Base-by-base conservation (phyloP, 2,888 invertebrate genomes). In the Mesorhabditis spiculigera region DNA sequence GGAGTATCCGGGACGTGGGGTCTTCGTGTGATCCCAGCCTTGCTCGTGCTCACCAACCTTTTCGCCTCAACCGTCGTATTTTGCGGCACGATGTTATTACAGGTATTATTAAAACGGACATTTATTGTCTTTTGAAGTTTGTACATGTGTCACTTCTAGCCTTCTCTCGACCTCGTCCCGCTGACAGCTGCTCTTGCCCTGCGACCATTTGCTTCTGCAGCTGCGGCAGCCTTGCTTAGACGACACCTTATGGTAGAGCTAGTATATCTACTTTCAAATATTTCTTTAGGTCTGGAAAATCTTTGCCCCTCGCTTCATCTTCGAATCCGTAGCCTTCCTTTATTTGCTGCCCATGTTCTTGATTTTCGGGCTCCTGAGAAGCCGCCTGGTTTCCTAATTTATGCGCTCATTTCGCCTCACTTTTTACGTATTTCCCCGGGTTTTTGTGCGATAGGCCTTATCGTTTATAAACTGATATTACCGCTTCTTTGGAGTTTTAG, bases 201-300 rank as follows among this genome's bases (percentile, higher is more conserved):
- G 4, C 44, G n/a, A 44, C 66, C 69, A 63, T 41, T 72, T 44
- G 72, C 63, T 16, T 63, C 63, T 28, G 8, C 63, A 28, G 63
- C 58, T 1, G 58, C 58, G 8, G 8, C 10, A 10, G 58, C 58
- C 58, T 13, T 50, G 8, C n/a, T 50, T 13, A 10, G 58, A 50
- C 8, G 58, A 50, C 58, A 50, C n/a, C n/a, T 50, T 13, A 50
- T 50, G 58, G 58, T 50, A 58, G 58, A 58, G 58, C 13, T 58
- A 58, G 43, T 58, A 58, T 13, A n/a, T 50, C 8, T 50, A 13
- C 63, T 63, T 8, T n/a, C 10, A 41, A 28, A 8, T n/a, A 8
- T 16, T 63, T 87, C 89, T 98, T 69, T 97, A 98, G 98, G 93
- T 95, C 61, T 98, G 96, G 96, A 95, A 94, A 85, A 93, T 98